phyloP scores from a whole-genome alignment of 2,797 vertebrate genomes.

The Rhodeus uyekii region DNA sequence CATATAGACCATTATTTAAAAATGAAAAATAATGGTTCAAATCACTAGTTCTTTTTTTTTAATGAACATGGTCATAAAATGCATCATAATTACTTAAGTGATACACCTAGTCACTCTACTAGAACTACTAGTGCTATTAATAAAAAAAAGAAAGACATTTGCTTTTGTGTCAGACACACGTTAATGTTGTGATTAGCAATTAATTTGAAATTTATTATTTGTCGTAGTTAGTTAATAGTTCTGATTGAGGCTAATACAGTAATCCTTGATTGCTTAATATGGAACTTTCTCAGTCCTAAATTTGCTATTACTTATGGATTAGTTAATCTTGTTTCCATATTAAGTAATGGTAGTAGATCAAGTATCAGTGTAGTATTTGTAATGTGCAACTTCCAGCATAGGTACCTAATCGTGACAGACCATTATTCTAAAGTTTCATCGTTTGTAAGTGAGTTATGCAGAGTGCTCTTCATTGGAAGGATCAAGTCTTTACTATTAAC shows the following conservation, averaged over 20 bases:
- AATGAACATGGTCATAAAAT: too few relatives aligned
- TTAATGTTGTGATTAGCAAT: too few relatives aligned
- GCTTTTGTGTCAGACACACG: too few relatives aligned
- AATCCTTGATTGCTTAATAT: not conserved
- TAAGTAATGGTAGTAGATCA: not conserved
- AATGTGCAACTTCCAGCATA: not conserved
- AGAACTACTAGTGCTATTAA: too few relatives aligned
- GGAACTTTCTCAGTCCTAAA: not conserved
- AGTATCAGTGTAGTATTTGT: not conserved
- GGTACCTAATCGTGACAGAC: not conserved
- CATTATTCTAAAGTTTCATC: not conserved
- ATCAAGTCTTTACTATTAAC: not conserved
- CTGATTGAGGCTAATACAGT: not conserved
- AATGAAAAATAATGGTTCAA: too few relatives aligned
- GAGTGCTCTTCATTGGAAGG: slow-evolving; percentile 1
- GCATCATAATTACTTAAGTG: too few relatives aligned
- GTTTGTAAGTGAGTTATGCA: not conserved
- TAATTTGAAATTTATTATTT: too few relatives aligned
- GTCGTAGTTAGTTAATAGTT: too few relatives aligned
- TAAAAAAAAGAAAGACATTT: too few relatives aligned
- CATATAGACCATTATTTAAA: too few relatives aligned
- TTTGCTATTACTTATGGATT: not conserved
- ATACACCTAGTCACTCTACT: too few relatives aligned
- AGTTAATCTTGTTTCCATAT: not conserved
- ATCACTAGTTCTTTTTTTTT: too few relatives aligned